Percentiles rank a stretch among this genome's conserved stretches.
These are phyloP conservation scores for Trissolcus basalis DNA, from an alignment of 1,140 invertebrate genomes.

Conservation along the genomic window DNA sequence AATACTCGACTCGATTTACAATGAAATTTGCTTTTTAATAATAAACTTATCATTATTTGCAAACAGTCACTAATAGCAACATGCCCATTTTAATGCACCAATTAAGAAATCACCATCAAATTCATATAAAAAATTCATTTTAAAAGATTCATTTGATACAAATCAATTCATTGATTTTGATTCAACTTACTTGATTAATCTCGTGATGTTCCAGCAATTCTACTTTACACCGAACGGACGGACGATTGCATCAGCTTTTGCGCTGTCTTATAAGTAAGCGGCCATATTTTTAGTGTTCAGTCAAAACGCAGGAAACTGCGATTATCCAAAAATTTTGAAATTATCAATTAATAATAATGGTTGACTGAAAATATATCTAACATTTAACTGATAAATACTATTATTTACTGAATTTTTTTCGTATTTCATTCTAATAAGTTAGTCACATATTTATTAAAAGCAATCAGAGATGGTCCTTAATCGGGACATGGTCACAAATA, in stretches of 20 bases:
- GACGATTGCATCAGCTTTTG: conserved; percentile 1
- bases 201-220: conserved; percentile 1
- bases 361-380: conserved; percentile 1
- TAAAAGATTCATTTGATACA: no score
- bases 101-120: no score
- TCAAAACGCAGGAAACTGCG: neutral
- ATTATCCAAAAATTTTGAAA: neutral
- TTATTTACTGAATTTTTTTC: neutral
- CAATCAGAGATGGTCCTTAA: neutral
- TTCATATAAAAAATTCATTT: no score
- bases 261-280: conserved; percentile 2
- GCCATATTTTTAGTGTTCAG: conserved; percentile 1
- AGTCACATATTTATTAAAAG: neutral
- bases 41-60: no score
- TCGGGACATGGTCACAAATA: conserved; percentile 2
- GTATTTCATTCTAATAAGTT: conserved; percentile 2
- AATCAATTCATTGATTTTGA: no score
- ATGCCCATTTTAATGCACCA: no score
- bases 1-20: no score
- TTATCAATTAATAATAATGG: neutral
- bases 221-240: neutral
- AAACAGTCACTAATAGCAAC: no score
- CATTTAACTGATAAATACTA: neutral
- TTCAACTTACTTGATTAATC: neutral
- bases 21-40: no score